Conservation (phyloP, 2,113 vertebrate genomes). For the Romanogobio albipinnatus region DNA sequence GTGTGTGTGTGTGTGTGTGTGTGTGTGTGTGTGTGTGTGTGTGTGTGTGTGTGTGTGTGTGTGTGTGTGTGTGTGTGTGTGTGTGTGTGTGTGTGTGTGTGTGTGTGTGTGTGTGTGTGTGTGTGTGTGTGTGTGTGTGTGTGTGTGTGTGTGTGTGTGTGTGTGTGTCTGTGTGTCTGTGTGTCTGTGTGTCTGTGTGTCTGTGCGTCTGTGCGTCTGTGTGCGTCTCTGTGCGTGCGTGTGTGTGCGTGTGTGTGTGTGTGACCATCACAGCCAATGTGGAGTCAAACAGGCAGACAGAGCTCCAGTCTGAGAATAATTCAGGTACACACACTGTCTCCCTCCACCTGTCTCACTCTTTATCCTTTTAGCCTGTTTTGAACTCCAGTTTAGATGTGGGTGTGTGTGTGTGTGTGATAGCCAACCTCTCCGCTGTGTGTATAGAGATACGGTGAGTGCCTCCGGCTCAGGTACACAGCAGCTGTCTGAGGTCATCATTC, state of each 20-base stretch:
- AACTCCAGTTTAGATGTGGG: constrained; percentile 1
- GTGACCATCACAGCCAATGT: constrained; percentile 31
- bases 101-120: constrained; percentile 53
- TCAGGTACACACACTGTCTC: constrained; percentile 32
- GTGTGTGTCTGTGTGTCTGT: constrained; percentile 53
- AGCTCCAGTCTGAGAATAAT: constrained; percentile 32
- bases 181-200: constrained; percentile 53
- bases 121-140: constrained; percentile 53
- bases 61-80: constrained; percentile 53
- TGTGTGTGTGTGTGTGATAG: not conserved
- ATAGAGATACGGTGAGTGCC: not conserved
- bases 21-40: constrained; percentile 52
- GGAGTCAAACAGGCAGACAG: constrained; percentile 31
- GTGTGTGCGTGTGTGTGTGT: constrained; percentile 32
- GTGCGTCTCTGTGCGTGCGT: no score
- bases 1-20: not conserved
- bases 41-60: constrained; percentile 53
- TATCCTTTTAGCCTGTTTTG: not conserved
- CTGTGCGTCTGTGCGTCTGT: no score
- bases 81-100: constrained; percentile 53
- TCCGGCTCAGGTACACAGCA: not conserved
- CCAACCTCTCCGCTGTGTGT: not conserved
- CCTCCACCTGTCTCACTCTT: constrained; percentile 49
- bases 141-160: constrained; percentile 53
- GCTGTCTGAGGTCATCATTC: constrained; percentile 4